Evolutionary conservation across 1,140 invertebrate genomes (phyloP), one percentile per base, ranked within the genome.

Genomic region (Propsilocerus akamusi): DNA sequence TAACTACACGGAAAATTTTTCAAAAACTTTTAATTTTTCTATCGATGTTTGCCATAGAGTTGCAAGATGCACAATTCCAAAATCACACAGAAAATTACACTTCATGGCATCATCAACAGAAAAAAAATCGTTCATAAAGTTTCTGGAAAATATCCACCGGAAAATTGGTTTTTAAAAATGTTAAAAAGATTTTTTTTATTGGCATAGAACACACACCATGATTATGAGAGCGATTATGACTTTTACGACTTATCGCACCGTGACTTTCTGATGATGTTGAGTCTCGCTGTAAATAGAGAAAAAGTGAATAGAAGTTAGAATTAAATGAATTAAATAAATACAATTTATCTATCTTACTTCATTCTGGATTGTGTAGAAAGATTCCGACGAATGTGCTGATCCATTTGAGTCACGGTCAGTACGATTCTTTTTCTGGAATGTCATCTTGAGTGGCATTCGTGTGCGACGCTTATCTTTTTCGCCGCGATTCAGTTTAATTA

Each of bases 281-380:
- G 46, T 25, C 17, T 17, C 20, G 23, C 32, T 25, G 25, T 22
- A 20, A 23, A 20, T 4, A 17, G 30, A 23, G 4, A 25, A 47
- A 34, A 20, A 46, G 25, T 26, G 41, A 17, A 53, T 47, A 48
- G 52, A 48, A 49, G 46, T 37, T 48, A 22, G 25, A 52, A 28
- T 47, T 26, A 7, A 50, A 47, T 47, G 25, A 52, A 28, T 47
- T 26, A 7, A 50, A 47, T 47, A 8, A 17, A 17, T 2, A 25
- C 22, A 52, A 59, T 30, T n/a, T 30, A 55, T 52, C 50, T 32
- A 47, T 53, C 63, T 69, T 53, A 84, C 81, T 76, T 85, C 81
- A 61, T 81, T 81, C 63, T 81, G 78, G 60, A 83, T 80, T 55
- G 79, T 84, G 67, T 83, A 82, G 58, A 76, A 77, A 17, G 78